A percentile compares a stretch with the other conserved stretches of the same genome.
Conservation (phyloP, 2,797 vertebrate genomes). For the Poeciliopsis gracilis region DNA sequence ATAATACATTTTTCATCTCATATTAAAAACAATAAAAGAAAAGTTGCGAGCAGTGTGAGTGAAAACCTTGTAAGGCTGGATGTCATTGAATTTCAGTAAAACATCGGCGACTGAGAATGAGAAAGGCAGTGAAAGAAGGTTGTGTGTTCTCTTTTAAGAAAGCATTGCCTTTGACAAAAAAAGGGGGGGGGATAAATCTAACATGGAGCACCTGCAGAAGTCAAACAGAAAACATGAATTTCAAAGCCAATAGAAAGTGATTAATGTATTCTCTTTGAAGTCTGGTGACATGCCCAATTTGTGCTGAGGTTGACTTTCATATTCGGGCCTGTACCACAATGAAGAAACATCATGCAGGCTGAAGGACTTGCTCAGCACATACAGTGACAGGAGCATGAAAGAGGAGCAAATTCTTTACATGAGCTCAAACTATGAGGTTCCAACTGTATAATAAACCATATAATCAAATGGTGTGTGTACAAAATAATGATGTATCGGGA, state of each 20-base stretch:
- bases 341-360: conserved; percentile 36
- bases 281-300: conserved; percentile 58
- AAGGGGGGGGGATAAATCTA: conserved; percentile 1
- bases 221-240: conserved; percentile 60
- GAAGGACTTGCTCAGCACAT: conserved; percentile 37
- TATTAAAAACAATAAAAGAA: not conserved
- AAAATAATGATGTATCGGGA: not conserved
- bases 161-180: conserved; percentile 40
- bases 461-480: not conserved
- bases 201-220: conserved; percentile 43
- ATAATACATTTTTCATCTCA: not conserved
- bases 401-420: conserved; percentile 6
- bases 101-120: conserved; percentile 8
- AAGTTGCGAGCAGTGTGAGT: not conserved
- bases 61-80: conserved; percentile 9
- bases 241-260: conserved; percentile 73
- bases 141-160: conserved; percentile 29
- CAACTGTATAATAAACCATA: conserved; percentile 10
- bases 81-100: conserved; percentile 18
- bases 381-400: conserved; percentile 12
- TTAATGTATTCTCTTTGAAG: conserved; percentile 76
- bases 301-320: conserved; percentile 55
- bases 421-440: conserved; percentile 32
- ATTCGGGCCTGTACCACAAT: conserved; percentile 40
- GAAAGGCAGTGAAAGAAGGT: conserved; percentile 20